Evolutionary conservation across 2,797 vertebrate genomes (phyloP).

Genomic region (Fundulus diaphanus): DNA sequence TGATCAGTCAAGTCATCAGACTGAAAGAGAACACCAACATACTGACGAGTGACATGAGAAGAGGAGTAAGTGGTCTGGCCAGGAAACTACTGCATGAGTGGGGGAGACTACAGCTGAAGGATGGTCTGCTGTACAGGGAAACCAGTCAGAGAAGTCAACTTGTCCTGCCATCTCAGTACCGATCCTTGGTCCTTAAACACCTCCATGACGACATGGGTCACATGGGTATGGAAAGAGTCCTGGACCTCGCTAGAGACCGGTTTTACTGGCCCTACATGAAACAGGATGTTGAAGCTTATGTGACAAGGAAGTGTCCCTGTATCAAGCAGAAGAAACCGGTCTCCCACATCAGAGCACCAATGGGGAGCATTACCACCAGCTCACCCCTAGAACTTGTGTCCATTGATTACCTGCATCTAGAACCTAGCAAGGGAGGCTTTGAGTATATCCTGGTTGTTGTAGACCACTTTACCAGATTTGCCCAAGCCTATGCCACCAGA

Average conservation of each 20-base stretch:
- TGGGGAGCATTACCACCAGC: background rate
- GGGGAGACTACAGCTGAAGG: too few relatives aligned
- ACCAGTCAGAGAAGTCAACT: background rate
- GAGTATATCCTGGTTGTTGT: background rate
- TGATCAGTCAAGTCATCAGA: background rate
- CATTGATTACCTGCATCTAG: background rate
- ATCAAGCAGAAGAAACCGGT: background rate
- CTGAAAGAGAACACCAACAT: background rate
- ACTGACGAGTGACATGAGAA: background rate
- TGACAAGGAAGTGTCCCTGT: background rate
- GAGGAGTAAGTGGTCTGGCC: background rate
- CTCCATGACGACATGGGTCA: too few relatives aligned
- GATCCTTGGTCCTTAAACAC: background rate
- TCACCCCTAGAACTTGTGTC: background rate
- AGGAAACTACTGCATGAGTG: background rate
- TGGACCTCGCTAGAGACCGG: too few relatives aligned
- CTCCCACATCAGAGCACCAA: background rate
- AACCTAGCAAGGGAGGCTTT: background rate
- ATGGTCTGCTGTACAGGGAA: background rate
- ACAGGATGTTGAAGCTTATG: background rate
- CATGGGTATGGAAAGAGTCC: too few relatives aligned
- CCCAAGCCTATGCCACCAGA: background rate
- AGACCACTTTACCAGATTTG: background rate
- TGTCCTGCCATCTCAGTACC: background rate
- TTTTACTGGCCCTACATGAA: conserved; percentile 4